A percentile compares a stretch with the other conserved stretches of the same genome.
Conservation (phyloP, 2,113 vertebrate species). For the Lethenteron reissneri region DNA sequence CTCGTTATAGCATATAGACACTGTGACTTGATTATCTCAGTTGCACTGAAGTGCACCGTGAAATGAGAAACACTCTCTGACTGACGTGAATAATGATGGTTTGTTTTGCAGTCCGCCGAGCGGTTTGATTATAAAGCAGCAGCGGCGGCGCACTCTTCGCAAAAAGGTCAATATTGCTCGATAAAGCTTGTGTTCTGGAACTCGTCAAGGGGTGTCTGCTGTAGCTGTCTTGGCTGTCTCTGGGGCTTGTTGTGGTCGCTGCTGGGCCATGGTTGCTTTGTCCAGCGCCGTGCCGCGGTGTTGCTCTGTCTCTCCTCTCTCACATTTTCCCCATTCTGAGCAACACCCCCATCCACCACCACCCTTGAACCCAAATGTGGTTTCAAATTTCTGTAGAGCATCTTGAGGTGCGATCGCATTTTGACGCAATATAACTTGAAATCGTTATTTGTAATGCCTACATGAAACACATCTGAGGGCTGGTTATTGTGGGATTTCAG, state of each 20-base stretch:
- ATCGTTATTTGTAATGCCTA: too few relatives aligned
- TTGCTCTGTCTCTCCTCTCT: neutral
- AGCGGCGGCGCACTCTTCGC: slow-evolving; percentile 56
- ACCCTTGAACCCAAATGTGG: too few relatives aligned
- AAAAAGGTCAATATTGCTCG: slow-evolving; percentile 38
- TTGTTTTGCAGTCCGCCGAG: slow-evolving; percentile 45
- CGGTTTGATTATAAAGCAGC: slow-evolving; percentile 78
- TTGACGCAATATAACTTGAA: too few relatives aligned
- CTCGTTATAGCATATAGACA: neutral
- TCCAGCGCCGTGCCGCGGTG: neutral
- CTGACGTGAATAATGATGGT: neutral
- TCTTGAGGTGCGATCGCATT: too few relatives aligned
- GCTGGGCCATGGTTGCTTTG: neutral
- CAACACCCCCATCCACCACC: too few relatives aligned
- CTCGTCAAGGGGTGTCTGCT: too few relatives aligned
- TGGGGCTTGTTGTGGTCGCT: neutral
- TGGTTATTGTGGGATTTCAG: too few relatives aligned
- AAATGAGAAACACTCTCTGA: neutral
- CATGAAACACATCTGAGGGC: too few relatives aligned
- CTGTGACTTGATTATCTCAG: neutral
- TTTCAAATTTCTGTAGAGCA: too few relatives aligned
- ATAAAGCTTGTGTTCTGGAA: too few relatives aligned
- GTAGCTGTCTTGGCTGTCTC: neutral
- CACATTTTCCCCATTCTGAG: too few relatives aligned
- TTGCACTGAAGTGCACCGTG: neutral